Base-by-base conservation (phyloP, 1,140 invertebrate species). In the Zaprionus vittiger region DNA sequence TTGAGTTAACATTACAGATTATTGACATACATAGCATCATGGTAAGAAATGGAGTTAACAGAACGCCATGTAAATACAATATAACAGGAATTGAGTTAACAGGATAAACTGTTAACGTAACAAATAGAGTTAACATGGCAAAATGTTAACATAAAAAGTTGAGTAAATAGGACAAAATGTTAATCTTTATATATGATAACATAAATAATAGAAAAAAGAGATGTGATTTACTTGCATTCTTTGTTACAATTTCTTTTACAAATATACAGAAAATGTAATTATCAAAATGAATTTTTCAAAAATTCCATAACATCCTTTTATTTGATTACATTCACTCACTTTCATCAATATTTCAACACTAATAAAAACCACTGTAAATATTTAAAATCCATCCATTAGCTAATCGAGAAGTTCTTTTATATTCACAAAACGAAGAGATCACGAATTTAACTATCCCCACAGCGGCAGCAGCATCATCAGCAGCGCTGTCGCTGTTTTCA, bases 321-420 rank as follows among this genome's bases (percentile, higher is more conserved):
- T 6, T 49, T 49, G n/a, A 49, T 49, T 41, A 2, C 2, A n/a
- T 47, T 9, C 41, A 47, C 41, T 3, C n/a, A 47, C 41, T 47
- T 47, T 47, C n/a, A 47, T 47, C 6, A 47, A 47, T 47, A 17
- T 47, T 17, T 47, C 2, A 47, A 17, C 41, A 47, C n/a, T 47
- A n/a, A 47, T 47, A 47, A 17, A 17, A 47, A 47, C 41, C 41
- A 47, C n/a, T 17, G n/a, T 47, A 47, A 47, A 47, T 47, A 47
- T 20, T 47, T 47, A 47, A 47, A 17, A 47, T 17, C 5, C n/a
- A 1, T 47, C 41, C 41, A 47, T 47, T 47, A 47, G 41, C 41
- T 17, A 47, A 47, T 47, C 41, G 41, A 17, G n/a, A 17, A 7
- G 41, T 47, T 7, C 17, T 47, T 17, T 9, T 7, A 20, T 17